phyloP scores from a whole-genome alignment of 2,888 invertebrate genomes.

The Mactromeris polynyma region DNA sequence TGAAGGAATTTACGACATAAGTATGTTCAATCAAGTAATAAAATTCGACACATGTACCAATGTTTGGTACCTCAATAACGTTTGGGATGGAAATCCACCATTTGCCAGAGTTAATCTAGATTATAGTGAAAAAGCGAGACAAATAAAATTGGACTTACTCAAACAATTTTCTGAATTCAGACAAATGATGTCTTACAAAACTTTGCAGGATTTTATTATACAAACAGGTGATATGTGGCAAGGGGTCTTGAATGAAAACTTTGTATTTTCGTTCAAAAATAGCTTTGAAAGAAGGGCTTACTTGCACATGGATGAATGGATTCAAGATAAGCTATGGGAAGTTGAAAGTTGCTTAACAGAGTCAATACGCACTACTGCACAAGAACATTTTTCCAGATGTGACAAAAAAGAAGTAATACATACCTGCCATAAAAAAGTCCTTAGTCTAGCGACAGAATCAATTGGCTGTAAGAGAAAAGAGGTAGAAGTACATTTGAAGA shows the following conservation, averaged over 20 bases:
- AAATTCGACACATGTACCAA: constrained; percentile 38
- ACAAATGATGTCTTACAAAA: too few relatives aligned
- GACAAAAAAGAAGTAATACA: neutral
- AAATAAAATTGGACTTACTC: neutral
- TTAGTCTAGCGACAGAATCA: neutral
- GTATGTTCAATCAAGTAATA: constrained; percentile 41
- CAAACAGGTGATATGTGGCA: constrained; percentile 43
- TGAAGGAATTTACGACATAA: constrained; percentile 28
- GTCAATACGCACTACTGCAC: neutral
- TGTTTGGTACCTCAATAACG: constrained; percentile 42
- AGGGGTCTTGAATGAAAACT: constrained; percentile 52
- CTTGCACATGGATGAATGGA: neutral
- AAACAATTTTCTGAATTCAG: neutral
- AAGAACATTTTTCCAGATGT: neutral
- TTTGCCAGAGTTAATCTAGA: constrained; percentile 31
- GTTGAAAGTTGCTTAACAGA: neutral
- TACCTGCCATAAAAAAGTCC: neutral
- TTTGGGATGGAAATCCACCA: constrained; percentile 52
- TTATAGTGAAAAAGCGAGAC: constrained; percentile 29
- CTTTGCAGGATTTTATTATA: too few relatives aligned
- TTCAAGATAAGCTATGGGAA: neutral
- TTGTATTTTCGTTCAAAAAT: constrained; percentile 58
- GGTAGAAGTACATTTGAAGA: neutral
- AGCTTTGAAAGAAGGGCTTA: constrained; percentile 49
- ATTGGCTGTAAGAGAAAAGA: neutral